A percentile compares a stretch with the other conserved stretches of the same genome.
These are phyloP conservation scores for Axinella damicornis DNA, from an alignment of 37 sponge, comb jelly and placozoan genomes.

Conservation along the genomic window DNA sequence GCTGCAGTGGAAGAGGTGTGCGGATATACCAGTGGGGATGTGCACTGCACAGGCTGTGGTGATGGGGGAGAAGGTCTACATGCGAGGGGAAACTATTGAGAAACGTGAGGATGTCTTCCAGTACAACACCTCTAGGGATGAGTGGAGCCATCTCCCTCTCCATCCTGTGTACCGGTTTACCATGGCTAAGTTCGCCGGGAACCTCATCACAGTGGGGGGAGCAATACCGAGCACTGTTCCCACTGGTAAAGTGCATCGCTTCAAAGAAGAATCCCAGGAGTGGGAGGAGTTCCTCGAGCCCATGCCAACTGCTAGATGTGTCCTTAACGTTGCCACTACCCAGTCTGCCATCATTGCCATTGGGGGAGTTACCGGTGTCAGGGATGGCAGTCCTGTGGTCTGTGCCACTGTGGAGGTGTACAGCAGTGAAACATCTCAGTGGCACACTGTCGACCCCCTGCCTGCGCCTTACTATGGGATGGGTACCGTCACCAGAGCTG, in stretches of 20 bases:
- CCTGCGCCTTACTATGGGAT: conserved; percentile 47
- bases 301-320: conserved; percentile 41
- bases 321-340: conserved; percentile 34
- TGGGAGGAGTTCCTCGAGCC: conserved; percentile 31
- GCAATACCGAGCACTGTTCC: no score
- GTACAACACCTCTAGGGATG: conserved; percentile 16
- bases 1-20: conserved; percentile 33
- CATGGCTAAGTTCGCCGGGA: conserved; percentile 20
- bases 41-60: conserved; percentile 30
- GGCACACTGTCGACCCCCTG: conserved; percentile 52
- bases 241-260: no score
- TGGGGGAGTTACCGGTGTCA: conserved; percentile 23
- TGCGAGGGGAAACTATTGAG: conserved; percentile 40
- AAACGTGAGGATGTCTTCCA: conserved; percentile 15
- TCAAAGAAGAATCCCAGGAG: no score
- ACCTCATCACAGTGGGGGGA: conserved; percentile 48
- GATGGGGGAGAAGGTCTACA: conserved; percentile 32
- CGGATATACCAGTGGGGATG: conserved; percentile 51
- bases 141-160: conserved; percentile 31
- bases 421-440: conserved; percentile 27
- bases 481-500: conserved; percentile 13
- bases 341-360: conserved; percentile 23
- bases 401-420: conserved; percentile 50
- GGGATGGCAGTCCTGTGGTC: conserved; percentile 39
- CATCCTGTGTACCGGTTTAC: conserved; percentile 3